Percentiles rank a stretch among this genome's conserved stretches.
Evolutionary conservation across 2,113 vertebrate species (phyloP).

Genomic region (Trochalopteron elliotii): DNA sequence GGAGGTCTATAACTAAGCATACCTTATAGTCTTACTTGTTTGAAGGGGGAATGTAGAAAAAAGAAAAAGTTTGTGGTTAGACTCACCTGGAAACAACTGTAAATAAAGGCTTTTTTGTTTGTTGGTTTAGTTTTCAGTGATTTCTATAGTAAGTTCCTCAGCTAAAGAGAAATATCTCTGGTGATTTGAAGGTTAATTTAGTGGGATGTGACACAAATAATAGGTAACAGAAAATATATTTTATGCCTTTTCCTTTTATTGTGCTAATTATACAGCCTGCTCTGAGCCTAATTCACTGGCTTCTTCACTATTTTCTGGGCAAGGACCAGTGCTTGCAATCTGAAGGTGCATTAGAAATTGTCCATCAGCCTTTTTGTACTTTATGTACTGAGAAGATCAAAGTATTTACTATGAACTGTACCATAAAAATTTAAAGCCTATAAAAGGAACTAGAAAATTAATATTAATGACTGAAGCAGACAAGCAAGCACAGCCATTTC

Average conservation of each 20-base stretch:
- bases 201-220: background rate
- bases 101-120: background rate
- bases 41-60: conserved; percentile 19
- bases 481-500: conserved; percentile 41
- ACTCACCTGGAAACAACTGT: conserved; percentile 24
- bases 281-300: background rate
- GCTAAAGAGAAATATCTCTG: background rate
- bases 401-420: background rate
- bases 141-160: background rate
- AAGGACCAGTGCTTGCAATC: background rate
- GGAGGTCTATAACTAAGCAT: conserved; percentile 9
- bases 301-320: background rate
- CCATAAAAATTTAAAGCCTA: conserved; percentile 31
- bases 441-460: conserved; percentile 22
- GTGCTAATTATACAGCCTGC: background rate
- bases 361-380: background rate
- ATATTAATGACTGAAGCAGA: conserved; percentile 30
- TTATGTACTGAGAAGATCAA: conserved; percentile 23
- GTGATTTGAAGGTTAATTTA: background rate
- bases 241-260: background rate
- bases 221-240: background rate
- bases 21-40: conserved; percentile 58
- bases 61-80: conserved; percentile 52
- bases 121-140: background rate
- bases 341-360: background rate